A percentile compares a stretch with the other conserved stretches of the same genome.
These are phyloP conservation scores for Liolophura sinensis DNA, from an alignment of 1,140 invertebrate species.

Conservation along the genomic window DNA sequence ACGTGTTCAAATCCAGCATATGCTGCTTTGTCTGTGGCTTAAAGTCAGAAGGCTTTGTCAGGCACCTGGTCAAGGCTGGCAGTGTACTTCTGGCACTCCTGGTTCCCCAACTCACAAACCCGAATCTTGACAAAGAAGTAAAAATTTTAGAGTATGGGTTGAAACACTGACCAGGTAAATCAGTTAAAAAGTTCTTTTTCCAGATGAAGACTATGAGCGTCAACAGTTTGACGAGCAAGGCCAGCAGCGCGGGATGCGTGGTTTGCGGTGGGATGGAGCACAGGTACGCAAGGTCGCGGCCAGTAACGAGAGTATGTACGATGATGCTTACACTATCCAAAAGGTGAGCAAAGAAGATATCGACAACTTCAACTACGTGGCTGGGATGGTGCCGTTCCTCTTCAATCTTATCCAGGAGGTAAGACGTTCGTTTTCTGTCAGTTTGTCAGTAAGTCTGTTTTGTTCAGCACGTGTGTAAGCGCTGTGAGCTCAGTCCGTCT, in stretches of 20 bases:
- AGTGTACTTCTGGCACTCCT: too few relatives aligned
- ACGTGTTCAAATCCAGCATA: too few relatives aligned
- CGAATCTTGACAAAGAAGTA: too few relatives aligned
- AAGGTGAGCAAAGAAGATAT: slow-evolving; percentile 39
- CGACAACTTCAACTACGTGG: slow-evolving; percentile 53
- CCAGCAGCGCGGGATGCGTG: slow-evolving; percentile 50
- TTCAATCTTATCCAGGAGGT: slow-evolving; percentile 56
- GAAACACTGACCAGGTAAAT: too few relatives aligned
- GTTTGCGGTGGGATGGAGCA: slow-evolving; percentile 55
- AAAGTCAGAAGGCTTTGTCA: too few relatives aligned
- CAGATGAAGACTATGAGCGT: slow-evolving; percentile 57
- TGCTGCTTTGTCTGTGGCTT: too few relatives aligned
- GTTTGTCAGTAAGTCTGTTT: background rate
- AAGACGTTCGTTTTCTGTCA: slow-evolving; percentile 20
- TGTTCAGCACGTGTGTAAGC: too few relatives aligned
- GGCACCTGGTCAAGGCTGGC: too few relatives aligned
- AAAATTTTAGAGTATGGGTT: too few relatives aligned
- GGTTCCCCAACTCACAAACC: too few relatives aligned
- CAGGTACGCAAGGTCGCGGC: slow-evolving; percentile 53
- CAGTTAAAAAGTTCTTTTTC: slow-evolving; percentile 1
- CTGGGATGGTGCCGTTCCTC: slow-evolving; percentile 57
- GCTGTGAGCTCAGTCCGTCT: too few relatives aligned
- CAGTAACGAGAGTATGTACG: slow-evolving; percentile 55
- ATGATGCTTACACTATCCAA: slow-evolving; percentile 57
- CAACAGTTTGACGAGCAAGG: slow-evolving; percentile 36